These are phyloP conservation scores for Potorous gilbertii DNA, from an alignment of 2,797 vertebrate species.

Conservation along the genomic window DNA sequence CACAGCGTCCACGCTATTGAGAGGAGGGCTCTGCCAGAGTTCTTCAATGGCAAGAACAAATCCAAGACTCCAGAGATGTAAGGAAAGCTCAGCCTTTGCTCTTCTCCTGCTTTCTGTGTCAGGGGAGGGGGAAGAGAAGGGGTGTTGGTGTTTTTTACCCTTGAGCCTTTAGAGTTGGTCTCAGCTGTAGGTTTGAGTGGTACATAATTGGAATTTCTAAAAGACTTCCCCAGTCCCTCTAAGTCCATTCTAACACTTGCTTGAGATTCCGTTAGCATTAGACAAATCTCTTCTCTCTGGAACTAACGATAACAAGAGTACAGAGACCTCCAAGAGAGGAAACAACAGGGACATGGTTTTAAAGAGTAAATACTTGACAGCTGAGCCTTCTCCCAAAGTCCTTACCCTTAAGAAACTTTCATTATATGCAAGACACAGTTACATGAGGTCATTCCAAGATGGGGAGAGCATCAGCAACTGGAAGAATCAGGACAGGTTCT, in stretches of 20 bases:
- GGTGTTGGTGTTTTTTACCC: background rate
- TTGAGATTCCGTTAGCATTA: background rate
- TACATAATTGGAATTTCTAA: background rate
- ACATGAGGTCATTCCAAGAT: background rate
- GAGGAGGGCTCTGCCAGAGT: slow-evolving; percentile 95
- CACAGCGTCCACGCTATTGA: slow-evolving; percentile 96
- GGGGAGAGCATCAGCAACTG: background rate
- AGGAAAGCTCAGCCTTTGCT: slow-evolving; percentile 74
- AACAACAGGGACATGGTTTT: slow-evolving; percentile 17
- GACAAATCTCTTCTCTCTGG: background rate
- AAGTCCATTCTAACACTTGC: background rate
- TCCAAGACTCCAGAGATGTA: slow-evolving; percentile 99
- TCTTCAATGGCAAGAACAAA: slow-evolving; percentile 99
- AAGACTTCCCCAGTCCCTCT: background rate
- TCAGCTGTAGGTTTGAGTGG: background rate
- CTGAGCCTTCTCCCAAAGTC: background rate
- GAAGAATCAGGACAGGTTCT: background rate
- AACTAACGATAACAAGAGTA: background rate
- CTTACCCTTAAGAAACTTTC: background rate
- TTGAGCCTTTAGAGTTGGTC: background rate
- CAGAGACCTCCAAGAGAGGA: background rate
- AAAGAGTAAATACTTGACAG: background rate
- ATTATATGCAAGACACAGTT: background rate
- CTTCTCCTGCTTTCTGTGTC: slow-evolving; percentile 9
- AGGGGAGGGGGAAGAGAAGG: background rate